phyloP scores from a whole-genome alignment of 2,888 invertebrate species.

The Caenorhabditis wallacei region DNA sequence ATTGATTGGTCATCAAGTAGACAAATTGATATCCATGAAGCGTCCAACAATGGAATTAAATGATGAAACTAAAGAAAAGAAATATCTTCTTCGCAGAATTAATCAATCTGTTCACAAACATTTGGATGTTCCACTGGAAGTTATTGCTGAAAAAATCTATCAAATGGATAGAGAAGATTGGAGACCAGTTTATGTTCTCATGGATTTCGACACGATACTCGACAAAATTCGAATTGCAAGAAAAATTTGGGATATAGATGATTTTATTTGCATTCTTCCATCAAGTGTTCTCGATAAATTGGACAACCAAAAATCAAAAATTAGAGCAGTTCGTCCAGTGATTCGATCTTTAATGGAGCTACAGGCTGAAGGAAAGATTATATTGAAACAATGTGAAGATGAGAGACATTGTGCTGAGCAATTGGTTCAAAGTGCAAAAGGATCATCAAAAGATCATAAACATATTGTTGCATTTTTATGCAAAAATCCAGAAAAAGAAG shows the following conservation, averaged over 20 bases:
- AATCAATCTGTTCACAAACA: conserved; percentile 12
- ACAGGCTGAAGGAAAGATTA: conserved; percentile 16
- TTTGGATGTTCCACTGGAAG: conserved; percentile 16
- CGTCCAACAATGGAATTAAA: background rate
- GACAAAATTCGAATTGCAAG: background rate
- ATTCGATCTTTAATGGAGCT: conserved; percentile 32
- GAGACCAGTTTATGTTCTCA: conserved; percentile 53
- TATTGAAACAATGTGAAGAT: conserved; percentile 16
- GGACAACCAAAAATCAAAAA: conserved; percentile 31
- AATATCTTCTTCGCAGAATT: background rate
- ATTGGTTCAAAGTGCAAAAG: conserved; percentile 25
- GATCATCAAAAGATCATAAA: conserved; percentile 22
- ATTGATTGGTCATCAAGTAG: background rate
- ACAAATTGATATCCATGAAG: background rate
- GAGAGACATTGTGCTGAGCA: conserved; percentile 30
- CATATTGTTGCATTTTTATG: conserved; percentile 46
- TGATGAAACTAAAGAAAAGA: background rate
- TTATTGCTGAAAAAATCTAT: conserved; percentile 2
- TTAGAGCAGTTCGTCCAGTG: conserved; percentile 12
- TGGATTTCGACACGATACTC: conserved; percentile 28
- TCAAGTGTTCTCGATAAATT: conserved; percentile 24
- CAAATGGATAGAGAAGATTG: conserved; percentile 42
- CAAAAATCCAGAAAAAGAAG: conserved; percentile 22
- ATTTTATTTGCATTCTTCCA: conserved; percentile 47
- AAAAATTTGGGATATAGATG: conserved; percentile 47